Base-by-base conservation (phyloP, 2,888 invertebrate genomes). In the Lamproptera curius region DNA sequence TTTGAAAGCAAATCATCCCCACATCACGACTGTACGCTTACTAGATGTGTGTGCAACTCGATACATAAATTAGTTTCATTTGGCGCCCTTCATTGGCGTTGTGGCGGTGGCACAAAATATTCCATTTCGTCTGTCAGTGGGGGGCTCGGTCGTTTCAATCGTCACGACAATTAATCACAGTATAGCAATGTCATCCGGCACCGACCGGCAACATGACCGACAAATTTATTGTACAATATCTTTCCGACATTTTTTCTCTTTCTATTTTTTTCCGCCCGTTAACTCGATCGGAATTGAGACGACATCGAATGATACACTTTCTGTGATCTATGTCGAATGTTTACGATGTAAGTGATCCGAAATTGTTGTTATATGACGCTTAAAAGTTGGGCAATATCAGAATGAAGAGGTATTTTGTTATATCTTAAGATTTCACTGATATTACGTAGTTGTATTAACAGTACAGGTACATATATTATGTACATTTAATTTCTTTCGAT, bases 111-210 rank as follows among this genome's bases (percentile, higher is more conserved):
- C 59, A 66, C 67, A 74, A 74, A 77, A 79, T 84, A 85, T 86
- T 85, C 84, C 83, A 87, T 87, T 87, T 79, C 80, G 76, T 73
- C 53, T 79, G 72, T 70, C 87, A 81, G 87, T 86, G 85, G 87
- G 87, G 83, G 73, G 87, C 70, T 73, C 74, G 72, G 65, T 70
- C 70, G 69, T 75, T 79, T 81, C 85, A 84, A 85, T 84, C 80
- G 82, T 69, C 68, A 75, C 75, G 72, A 84, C 85, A 75, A 87
- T 87, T 85, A 86, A 87, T 87, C 87, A 87, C 70, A 76, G 81
- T 82, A 79, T 63, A 77, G 87, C 86, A 76, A 70, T 87, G 87
- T 87, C 87, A 87, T 87, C 81, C 76, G 68, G 73, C 72, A 67
- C 73, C 68, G 71, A 62, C 67, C 72, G 67, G 75, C 73, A 76